Conservation (phyloP, 2,888 invertebrate species). For the Macropis europaea region DNA sequence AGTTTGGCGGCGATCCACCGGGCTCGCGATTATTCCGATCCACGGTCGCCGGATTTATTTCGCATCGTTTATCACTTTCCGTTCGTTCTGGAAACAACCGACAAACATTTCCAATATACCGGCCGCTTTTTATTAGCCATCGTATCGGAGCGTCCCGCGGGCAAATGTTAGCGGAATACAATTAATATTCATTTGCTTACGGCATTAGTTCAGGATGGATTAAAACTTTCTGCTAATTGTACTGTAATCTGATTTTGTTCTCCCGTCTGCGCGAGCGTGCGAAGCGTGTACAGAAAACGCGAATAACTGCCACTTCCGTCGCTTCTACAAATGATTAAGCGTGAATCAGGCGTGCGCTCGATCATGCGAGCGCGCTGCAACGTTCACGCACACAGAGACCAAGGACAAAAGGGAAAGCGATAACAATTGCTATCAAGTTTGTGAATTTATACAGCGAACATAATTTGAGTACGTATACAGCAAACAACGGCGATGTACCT, state of each 20-base stretch:
- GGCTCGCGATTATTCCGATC: too few species aligned
- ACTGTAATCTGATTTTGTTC: neutral
- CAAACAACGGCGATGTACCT: too few species aligned
- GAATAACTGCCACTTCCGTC: neutral
- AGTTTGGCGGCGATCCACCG: too few species aligned
- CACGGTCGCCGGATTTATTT: too few species aligned
- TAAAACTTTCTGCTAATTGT: neutral
- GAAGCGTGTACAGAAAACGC: neutral
- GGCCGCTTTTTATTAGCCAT: too few species aligned
- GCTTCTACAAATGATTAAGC: neutral
- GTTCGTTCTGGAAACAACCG: too few species aligned
- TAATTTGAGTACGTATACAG: neutral
- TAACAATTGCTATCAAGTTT: neutral
- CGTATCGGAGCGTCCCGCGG: too few species aligned
- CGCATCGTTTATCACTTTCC: too few species aligned
- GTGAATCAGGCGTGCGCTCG: neutral
- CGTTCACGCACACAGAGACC: neutral
- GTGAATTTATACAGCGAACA: neutral
- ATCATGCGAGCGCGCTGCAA: neutral
- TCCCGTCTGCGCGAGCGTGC: neutral
- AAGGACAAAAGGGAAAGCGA: neutral
- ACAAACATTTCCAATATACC: too few species aligned
- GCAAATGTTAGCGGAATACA: too few species aligned
- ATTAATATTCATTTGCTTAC: too few species aligned
- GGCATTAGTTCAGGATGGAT: constrained; percentile 1